phyloP scores from a whole-genome alignment of 2,888 invertebrate genomes.

The Phyllotreta striolata region DNA sequence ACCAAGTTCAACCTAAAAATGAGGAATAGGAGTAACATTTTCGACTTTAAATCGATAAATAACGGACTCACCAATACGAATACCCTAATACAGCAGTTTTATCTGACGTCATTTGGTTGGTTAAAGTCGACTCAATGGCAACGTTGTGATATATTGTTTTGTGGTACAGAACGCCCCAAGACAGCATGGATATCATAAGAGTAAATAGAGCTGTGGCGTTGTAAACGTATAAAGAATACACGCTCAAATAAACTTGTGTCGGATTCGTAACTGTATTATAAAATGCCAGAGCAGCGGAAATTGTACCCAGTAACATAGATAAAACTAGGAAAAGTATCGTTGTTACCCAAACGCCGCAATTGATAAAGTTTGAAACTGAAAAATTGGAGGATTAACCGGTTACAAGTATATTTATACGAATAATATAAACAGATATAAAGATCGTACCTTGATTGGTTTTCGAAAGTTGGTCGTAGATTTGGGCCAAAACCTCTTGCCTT shows the following conservation, averaged over 20 bases:
- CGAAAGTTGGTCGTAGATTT: constrained; percentile 47
- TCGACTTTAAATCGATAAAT: not conserved
- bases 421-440: no score
- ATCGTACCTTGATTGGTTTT: constrained; percentile 7
- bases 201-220: constrained; percentile 62
- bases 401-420: no score
- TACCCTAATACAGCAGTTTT: constrained; percentile 58
- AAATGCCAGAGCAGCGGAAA: constrained; percentile 63
- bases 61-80: constrained; percentile 60
- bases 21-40: no score
- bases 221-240: constrained; percentile 69
- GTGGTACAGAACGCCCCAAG: constrained; percentile 60
- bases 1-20: constrained; percentile 54
- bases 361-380: constrained; percentile 52
- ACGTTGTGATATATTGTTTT: constrained; percentile 55
- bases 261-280: constrained; percentile 69
- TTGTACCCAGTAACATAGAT: constrained; percentile 63
- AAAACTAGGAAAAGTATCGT: constrained; percentile 65
- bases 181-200: constrained; percentile 52
- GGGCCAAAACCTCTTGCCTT: constrained; percentile 50
- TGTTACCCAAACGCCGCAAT: constrained; percentile 64
- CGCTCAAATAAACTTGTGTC: constrained; percentile 66
- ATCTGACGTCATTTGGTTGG: constrained; percentile 49
- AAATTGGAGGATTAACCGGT: not conserved
- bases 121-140: constrained; percentile 58